Percentiles rank a stretch among this genome's conserved stretches.
These are phyloP conservation scores for Leptosomus discolor DNA, from an alignment of 2,113 vertebrate genomes.

Conservation along the genomic window DNA sequence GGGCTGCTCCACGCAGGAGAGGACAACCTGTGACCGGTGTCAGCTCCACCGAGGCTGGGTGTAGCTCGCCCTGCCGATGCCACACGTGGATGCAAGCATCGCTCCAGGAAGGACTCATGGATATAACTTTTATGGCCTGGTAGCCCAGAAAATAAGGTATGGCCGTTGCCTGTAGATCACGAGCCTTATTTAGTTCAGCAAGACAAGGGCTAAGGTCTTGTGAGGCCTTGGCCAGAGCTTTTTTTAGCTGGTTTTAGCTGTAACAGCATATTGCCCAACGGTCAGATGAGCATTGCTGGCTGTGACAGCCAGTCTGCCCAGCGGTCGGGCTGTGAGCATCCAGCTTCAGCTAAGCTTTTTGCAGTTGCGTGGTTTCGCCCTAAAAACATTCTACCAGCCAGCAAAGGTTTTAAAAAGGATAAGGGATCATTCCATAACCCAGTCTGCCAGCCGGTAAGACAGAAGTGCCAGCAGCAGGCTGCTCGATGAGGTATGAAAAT, in stretches of 20 bases:
- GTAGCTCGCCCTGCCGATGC: not conserved
- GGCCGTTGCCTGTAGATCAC: not conserved
- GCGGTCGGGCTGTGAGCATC: accelerated
- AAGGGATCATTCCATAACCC: accelerated
- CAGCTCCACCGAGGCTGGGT: not conserved
- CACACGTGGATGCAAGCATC: accelerated
- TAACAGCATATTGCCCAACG: not conserved
- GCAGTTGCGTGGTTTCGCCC: not conserved
- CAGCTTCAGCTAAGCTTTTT: not conserved
- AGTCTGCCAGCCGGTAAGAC: accelerated
- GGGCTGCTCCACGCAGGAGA: not conserved
- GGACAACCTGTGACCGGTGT: not conserved
- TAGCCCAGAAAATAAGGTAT: not conserved
- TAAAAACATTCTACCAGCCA: not conserved
- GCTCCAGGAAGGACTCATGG: not conserved
- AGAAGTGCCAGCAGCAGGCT: not conserved
- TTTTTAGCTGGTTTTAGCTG: not conserved
- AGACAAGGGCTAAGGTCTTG: not conserved
- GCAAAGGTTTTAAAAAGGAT: not conserved
- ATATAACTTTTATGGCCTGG: too few relatives aligned
- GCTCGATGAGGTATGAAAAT: too few relatives aligned
- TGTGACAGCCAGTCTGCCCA: not conserved
- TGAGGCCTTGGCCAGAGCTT: not conserved
- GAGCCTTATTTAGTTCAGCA: not conserved
- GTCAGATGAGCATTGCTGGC: not conserved